Percentiles rank a stretch among this genome's conserved stretches.
These are phyloP conservation scores for Lysiphlebus fabarum DNA, from an alignment of 1,140 invertebrate genomes.

Conservation along the genomic window DNA sequence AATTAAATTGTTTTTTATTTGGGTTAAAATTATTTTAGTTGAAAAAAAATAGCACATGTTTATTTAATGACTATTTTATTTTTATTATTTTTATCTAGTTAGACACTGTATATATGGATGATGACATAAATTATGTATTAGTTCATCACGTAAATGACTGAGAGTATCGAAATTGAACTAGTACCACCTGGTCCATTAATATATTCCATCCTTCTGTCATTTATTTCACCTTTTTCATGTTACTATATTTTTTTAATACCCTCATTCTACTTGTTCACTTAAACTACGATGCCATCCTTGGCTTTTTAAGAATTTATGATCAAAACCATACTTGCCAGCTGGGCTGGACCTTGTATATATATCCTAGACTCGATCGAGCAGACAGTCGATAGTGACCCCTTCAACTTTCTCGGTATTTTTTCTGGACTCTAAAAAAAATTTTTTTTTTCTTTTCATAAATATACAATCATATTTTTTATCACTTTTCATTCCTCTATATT, in stretches of 20 bases:
- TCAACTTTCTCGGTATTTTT: neutral
- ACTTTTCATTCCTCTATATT: no score
- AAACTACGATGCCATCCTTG: constrained; percentile 3
- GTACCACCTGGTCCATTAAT: constrained; percentile 33
- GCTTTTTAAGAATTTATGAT: constrained; percentile 37
- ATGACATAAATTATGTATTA: constrained; percentile 41
- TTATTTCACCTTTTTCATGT: neutral
- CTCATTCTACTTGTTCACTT: neutral
- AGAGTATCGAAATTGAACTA: neutral
- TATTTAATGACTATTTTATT: no score
- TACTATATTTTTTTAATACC: neutral
- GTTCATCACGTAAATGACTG: constrained; percentile 39
- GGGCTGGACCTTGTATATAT: neutral
- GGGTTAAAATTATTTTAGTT: no score
- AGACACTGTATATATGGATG: constrained; percentile 1
- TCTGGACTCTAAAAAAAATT: no score
- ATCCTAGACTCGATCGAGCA: constrained; percentile 3
- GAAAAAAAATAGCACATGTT: no score
- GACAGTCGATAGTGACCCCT: constrained; percentile 8
- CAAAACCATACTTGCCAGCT: constrained; percentile 19
- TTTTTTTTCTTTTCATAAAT: no score
- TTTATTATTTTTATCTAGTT: no score
- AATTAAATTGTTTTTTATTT: no score
- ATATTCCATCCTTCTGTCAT: constrained; percentile 1
- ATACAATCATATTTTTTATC: no score